Percentiles rank a stretch among this genome's conserved stretches.
Conservation (phyloP, 2,797 vertebrate genomes). For the Pantherophis alleghaniensis region DNA sequence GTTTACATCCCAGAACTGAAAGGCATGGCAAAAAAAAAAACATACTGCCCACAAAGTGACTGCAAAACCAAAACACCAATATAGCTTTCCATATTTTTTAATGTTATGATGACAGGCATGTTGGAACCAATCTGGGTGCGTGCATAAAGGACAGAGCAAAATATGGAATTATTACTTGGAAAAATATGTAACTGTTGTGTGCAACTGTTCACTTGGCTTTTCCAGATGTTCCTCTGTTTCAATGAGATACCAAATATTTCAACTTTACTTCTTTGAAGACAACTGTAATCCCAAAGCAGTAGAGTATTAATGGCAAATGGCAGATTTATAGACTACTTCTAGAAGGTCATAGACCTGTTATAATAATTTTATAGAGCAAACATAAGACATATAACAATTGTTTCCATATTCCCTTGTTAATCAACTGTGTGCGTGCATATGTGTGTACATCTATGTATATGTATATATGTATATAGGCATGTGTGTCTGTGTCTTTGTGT, state of each 20-base stretch:
- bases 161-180: not conserved
- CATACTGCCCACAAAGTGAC: not conserved
- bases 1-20: not conserved
- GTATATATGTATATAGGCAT: not conserved
- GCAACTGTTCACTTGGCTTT: not conserved
- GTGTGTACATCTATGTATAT: not conserved
- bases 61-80: not conserved
- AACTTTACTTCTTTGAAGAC: not conserved
- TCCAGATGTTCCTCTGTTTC: not conserved
- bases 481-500: not conserved
- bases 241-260: not conserved
- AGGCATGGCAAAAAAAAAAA: not conserved
- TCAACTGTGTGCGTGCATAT: not conserved
- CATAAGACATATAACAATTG: not conserved
- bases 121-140: not conserved
- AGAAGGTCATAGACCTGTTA: not conserved
- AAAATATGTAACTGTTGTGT: not conserved
- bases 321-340: not conserved
- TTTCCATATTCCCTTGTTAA: not conserved
- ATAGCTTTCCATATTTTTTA: not conserved
- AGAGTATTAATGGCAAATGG: not conserved
- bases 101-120: not conserved
- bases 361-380: not conserved
- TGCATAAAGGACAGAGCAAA: not conserved
- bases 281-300: not conserved